Base-by-base conservation (phyloP, 2,797 vertebrate species). In the Bradypodion pumilum region DNA sequence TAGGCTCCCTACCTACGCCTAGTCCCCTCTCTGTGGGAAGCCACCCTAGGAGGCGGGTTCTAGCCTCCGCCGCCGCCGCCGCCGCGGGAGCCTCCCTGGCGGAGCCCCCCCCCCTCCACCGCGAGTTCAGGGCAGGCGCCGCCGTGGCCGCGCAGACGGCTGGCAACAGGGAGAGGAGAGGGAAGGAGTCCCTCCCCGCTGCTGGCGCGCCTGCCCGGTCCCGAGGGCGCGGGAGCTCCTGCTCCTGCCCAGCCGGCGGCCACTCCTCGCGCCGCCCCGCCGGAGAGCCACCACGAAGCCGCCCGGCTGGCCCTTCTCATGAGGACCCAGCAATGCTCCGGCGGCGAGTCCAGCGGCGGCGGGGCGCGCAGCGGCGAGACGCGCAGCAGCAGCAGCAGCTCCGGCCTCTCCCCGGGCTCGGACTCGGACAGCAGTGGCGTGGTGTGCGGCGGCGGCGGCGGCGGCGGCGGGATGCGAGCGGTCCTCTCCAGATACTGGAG, bases 401-500 rank as follows among this genome's bases (percentile, higher is more conserved):
- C 96, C 0, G 98, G 97, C 80, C 95, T 97, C 84, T 98, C 98
- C 0, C 98, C 97, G 0, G 97, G 97, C 73, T 98, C 98, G 0
- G 98, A 98, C 91, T 98, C 97, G 0, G 97, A 98, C 89, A 97
- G 97, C 93, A 97, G 97, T 25, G 97, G 95, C 40, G 95, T 96
- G 83, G 95, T 97, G 93, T 97, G 96, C 2, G 96, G 95, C 3
- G 96, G 95, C 82, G 89, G 92, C 81, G 90, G 93, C 66, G 95
- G 96, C 82, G 90, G 93, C 68, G 95, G 96, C 91, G 96, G 95
- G 56, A 93, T 97, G 94, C 97, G 97, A 93, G 97, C 97, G 1
- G 95, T 97, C 93, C 96, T 98, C 92, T 97, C 97, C 87, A 96
- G 96, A 74, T 98, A 98, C 91, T 98, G 98, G 98, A 99, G 98